Evolutionary conservation across 2,888 invertebrate genomes (phyloP).

Genomic region (Harpagoxenus sublaevis): DNA sequence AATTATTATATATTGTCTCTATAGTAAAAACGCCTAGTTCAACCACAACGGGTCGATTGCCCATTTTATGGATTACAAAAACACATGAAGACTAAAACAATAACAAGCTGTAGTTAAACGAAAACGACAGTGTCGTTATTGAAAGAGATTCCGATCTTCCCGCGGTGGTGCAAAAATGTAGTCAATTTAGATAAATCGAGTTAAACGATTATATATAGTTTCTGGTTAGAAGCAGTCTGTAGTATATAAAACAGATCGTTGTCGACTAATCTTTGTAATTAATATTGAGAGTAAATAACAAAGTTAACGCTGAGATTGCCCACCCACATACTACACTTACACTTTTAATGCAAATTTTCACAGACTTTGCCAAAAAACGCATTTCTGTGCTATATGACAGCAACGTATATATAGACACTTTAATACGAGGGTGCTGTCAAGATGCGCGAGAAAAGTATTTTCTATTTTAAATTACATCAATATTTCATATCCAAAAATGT

Average conservation of each 20-base stretch:
- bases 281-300: conserved; percentile 76
- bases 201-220: conserved; percentile 79
- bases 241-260: conserved; percentile 76
- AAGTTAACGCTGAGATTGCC: conserved; percentile 64
- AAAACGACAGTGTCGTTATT: not conserved
- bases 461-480: not conserved
- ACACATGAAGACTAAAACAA: not conserved
- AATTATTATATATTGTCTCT: conserved; percentile 74
- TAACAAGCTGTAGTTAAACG: not conserved
- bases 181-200: conserved; percentile 81
- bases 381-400: not conserved
- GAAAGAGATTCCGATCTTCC: conserved; percentile 73
- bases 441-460: not conserved
- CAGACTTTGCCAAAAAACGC: not conserved
- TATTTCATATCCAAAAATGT: not conserved
- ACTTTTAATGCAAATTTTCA: not conserved
- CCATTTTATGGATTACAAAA: not conserved
- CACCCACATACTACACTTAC: conserved; percentile 31
- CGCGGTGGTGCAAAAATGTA: conserved; percentile 81
- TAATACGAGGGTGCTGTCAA: not conserved
- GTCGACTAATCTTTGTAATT: conserved; percentile 81
- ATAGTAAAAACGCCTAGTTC: conserved; percentile 70
- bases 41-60: conserved; percentile 67
- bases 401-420: not conserved
- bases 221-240: conserved; percentile 80